phyloP scores from a whole-genome alignment of 2,888 invertebrate species.

The Cantharis lateralis region DNA sequence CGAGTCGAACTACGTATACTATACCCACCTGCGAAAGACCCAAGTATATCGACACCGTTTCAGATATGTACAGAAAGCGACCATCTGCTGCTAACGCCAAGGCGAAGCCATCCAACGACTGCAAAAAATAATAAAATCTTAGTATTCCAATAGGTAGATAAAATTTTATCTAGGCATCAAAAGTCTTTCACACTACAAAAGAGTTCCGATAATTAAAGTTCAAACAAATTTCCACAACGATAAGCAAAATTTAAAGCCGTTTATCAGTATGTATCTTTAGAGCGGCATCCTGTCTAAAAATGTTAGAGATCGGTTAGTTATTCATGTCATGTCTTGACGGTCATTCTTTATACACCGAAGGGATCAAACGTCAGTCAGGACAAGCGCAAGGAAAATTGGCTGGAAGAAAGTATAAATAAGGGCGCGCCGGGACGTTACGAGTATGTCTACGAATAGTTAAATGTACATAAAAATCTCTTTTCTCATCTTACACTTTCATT shows the following conservation, averaged over 20 bases:
- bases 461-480: not conserved
- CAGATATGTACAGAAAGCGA: conserved; percentile 98
- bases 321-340: conserved; percentile 55
- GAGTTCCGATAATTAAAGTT: not conserved
- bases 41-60: conserved; percentile 99
- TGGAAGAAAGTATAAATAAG: conserved; percentile 49
- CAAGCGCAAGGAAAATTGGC: conserved; percentile 48
- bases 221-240: conserved; percentile 17
- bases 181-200: not conserved
- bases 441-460: conserved; percentile 25
- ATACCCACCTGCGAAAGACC: conserved; percentile 95
- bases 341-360: conserved; percentile 57
- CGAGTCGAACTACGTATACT: conserved; percentile 48
- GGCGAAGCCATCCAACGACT: conserved; percentile 98
- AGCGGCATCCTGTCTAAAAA: conserved; percentile 39
- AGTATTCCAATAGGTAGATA: not conserved
- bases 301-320: conserved; percentile 48
- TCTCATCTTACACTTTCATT: conserved; percentile 17
- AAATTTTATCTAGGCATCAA: not conserved
- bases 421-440: conserved; percentile 43
- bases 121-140: conserved; percentile 55
- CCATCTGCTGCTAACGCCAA: conserved; percentile 95
- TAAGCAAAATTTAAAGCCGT: conserved; percentile 30
- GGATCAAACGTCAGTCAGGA: conserved; percentile 50
- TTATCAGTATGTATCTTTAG: conserved; percentile 44